Percentiles rank a stretch among this genome's conserved stretches.
Conservation (phyloP, 2,113 vertebrate genomes). For the Tragelaphus imberbis region DNA sequence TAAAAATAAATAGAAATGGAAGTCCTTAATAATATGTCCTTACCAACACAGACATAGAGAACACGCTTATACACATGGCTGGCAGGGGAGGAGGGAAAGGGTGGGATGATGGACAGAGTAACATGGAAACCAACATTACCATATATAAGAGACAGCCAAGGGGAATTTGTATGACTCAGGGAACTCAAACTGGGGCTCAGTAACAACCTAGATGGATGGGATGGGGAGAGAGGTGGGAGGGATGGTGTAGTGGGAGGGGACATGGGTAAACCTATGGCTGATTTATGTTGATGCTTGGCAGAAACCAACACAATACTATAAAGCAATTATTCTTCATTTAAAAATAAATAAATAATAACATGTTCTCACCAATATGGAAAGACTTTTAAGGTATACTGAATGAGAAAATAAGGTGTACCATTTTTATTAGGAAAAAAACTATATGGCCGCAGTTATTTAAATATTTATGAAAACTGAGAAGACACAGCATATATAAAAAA, state of each 20-base stretch:
- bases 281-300: neutral
- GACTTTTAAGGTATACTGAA: neutral
- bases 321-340: neutral
- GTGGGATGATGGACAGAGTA: neutral
- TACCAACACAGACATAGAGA: neutral
- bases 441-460: neutral
- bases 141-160: neutral
- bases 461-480: neutral
- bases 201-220: neutral
- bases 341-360: neutral
- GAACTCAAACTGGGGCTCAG: neutral
- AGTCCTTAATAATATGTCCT: neutral
- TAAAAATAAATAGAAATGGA: neutral
- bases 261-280: neutral
- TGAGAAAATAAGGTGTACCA: neutral
- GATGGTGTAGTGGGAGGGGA: neutral
- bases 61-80: neutral
- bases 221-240: neutral
- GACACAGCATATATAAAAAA: neutral
- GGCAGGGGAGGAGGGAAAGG: neutral
- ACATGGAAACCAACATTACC: neutral
- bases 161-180: neutral
- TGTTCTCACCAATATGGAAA: neutral
- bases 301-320: neutral
- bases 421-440: neutral